Percentiles rank a stretch among this genome's conserved stretches.
phyloP scores from a whole-genome alignment of 2,888 invertebrate genomes.

The Fabriciana adippe region DNA sequence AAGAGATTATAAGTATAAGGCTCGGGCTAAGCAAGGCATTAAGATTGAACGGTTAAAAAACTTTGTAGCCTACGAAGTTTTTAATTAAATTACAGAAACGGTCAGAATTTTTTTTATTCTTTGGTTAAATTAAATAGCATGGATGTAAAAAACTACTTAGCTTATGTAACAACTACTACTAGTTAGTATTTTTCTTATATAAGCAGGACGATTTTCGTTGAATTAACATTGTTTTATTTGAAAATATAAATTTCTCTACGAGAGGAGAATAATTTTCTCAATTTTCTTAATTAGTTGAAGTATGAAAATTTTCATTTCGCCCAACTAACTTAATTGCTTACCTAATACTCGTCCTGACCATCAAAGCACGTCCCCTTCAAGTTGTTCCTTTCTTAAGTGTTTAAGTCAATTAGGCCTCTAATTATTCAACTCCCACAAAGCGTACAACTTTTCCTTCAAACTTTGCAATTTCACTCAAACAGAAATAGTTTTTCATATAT shows the following conservation, averaged over 20 bases:
- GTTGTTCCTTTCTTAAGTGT: constrained; percentile 21
- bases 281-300: constrained; percentile 6
- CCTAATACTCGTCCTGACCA: constrained; percentile 15
- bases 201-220: no score
- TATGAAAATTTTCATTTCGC: constrained; percentile 9
- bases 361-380: constrained; percentile 11
- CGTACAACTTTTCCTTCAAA: constrained; percentile 21
- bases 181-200: no score
- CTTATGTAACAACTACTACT: no score
- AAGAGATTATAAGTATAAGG: constrained; percentile 29
- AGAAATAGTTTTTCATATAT: constrained; percentile 5
- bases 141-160: no score
- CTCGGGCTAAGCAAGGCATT: constrained; percentile 12
- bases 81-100: no score
- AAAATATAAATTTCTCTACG: no score
- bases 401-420: constrained; percentile 21
- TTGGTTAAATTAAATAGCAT: no score
- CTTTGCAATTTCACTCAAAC: not conserved
- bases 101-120: no score
- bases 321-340: constrained; percentile 10
- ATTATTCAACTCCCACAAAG: constrained; percentile 22
- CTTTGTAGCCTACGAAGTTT: not conserved
- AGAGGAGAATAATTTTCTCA: not conserved
- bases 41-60: not conserved
- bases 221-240: no score